phyloP scores from a whole-genome alignment of 2,797 vertebrate species.

The Brachymystax lenok region DNA sequence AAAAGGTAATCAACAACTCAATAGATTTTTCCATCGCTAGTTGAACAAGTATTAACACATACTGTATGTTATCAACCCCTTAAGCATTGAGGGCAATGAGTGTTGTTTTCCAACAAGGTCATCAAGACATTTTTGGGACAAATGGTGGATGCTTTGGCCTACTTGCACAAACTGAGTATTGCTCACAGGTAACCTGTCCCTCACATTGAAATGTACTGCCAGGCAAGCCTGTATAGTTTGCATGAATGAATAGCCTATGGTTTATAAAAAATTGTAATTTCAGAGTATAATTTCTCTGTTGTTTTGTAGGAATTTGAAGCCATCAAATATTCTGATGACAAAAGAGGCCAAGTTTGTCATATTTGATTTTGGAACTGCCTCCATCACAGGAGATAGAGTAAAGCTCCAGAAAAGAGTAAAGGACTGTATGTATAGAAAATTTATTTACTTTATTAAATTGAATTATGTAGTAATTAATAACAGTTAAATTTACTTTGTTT shows the following conservation, averaged over 20 bases:
- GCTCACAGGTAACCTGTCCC: constrained; percentile 69
- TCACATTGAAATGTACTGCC: background rate
- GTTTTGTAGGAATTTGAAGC: constrained; percentile 78
- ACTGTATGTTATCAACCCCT: background rate
- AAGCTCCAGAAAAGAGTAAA: constrained; percentile 71
- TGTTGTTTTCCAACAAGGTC: constrained; percentile 56
- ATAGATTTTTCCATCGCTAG: too few species aligned
- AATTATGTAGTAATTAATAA: too few species aligned
- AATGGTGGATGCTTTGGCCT: constrained; percentile 72
- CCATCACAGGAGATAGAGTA: constrained; percentile 67
- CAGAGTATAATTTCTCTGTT: background rate
- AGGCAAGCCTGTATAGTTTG: background rate
- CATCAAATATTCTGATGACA: constrained; percentile 74
- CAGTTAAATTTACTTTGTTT: too few species aligned
- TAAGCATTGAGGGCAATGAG: too few species aligned
- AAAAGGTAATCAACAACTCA: constrained; percentile 20
- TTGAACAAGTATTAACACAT: background rate
- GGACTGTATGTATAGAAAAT: constrained; percentile 36
- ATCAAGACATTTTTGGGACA: constrained; percentile 70
- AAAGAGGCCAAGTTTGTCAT: constrained; percentile 61
- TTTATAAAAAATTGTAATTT: background rate
- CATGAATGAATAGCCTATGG: background rate
- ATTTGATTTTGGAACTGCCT: constrained; percentile 69
- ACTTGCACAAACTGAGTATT: constrained; percentile 68
- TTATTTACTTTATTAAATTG: too few species aligned